Evolutionary conservation across 2,797 vertebrate species (phyloP).

Genomic region (Silurus aristotelis): DNA sequence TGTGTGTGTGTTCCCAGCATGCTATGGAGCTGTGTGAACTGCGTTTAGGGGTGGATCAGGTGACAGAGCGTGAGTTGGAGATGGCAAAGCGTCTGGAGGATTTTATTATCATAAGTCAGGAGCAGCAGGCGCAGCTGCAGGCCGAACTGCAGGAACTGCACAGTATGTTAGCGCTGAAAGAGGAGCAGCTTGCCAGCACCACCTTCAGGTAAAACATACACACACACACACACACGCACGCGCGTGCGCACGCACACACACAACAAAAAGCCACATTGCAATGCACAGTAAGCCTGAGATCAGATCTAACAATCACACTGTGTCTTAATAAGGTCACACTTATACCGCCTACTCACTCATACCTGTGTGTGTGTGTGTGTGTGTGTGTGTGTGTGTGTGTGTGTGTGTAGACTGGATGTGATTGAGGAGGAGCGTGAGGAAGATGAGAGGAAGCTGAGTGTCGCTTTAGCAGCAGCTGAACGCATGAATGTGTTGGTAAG

Average conservation of each 20-base stretch:
- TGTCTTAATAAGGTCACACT: too few species aligned
- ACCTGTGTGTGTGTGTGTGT: neutral
- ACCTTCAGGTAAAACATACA: slow-evolving; percentile 72
- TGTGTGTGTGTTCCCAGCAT: slow-evolving; percentile 61
- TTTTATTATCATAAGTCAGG: slow-evolving; percentile 73
- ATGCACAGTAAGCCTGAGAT: too few species aligned
- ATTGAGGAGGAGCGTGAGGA: slow-evolving; percentile 82
- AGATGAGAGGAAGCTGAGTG: slow-evolving; percentile 72
- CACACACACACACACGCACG: neutral
- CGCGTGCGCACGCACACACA: neutral
- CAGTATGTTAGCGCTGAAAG: slow-evolving; percentile 67
- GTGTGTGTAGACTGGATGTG: slow-evolving; percentile 71
- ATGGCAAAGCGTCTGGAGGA: slow-evolving; percentile 79
- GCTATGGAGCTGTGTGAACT: slow-evolving; percentile 78
- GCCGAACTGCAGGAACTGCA: slow-evolving; percentile 69
- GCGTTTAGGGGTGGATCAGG: slow-evolving; percentile 74
- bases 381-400: slow-evolving; percentile 13
- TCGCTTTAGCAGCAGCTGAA: slow-evolving; percentile 73
- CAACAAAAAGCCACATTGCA: too few species aligned
- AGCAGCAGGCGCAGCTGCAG: slow-evolving; percentile 76
- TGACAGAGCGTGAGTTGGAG: slow-evolving; percentile 78
- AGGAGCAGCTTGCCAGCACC: slow-evolving; percentile 73
- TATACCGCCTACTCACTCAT: too few species aligned
- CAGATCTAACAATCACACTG: too few species aligned
- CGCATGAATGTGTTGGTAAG: slow-evolving; percentile 77